These are phyloP conservation scores for Chionoecetes opilio DNA, from an alignment of 1,140 invertebrate species.

Conservation along the genomic window DNA sequence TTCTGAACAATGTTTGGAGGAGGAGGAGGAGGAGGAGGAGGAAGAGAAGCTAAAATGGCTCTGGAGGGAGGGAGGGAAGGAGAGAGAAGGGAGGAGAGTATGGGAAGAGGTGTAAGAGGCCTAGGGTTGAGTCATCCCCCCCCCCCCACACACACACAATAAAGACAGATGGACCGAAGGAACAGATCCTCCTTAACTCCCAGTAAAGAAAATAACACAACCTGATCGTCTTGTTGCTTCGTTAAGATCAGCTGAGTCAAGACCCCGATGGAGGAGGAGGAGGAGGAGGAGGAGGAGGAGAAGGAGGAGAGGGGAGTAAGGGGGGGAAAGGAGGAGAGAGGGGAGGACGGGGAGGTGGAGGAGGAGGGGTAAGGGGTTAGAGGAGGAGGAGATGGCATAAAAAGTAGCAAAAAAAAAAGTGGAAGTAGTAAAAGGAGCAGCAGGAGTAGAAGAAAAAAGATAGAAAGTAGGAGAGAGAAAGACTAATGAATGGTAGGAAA, in stretches of 20 bases:
- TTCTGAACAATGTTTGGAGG: no score
- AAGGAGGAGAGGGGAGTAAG: background rate
- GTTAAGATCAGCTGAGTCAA: constrained; percentile 10
- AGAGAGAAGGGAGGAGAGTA: background rate
- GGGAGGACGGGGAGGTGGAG: background rate
- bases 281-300: background rate
- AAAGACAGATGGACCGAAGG: background rate
- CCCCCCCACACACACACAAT: background rate
- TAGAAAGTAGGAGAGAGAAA: background rate
- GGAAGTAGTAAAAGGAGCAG: background rate
- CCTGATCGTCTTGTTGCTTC: constrained; percentile 4
- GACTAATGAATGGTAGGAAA: background rate
- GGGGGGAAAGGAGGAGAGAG: background rate
- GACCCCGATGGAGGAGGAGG: background rate
- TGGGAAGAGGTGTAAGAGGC: background rate
- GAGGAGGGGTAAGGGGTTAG: background rate
- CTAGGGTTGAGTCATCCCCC: background rate
- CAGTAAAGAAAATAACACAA: background rate
- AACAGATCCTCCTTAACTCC: background rate
- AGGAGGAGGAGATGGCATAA: no score
- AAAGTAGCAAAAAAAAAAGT: no score
- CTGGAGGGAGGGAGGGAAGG: background rate
- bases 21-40: background rate
- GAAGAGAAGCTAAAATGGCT: background rate
- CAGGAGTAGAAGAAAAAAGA: background rate